phyloP scores from a whole-genome alignment of 2,888 invertebrate genomes.

The Cybosia mesomella region DNA sequence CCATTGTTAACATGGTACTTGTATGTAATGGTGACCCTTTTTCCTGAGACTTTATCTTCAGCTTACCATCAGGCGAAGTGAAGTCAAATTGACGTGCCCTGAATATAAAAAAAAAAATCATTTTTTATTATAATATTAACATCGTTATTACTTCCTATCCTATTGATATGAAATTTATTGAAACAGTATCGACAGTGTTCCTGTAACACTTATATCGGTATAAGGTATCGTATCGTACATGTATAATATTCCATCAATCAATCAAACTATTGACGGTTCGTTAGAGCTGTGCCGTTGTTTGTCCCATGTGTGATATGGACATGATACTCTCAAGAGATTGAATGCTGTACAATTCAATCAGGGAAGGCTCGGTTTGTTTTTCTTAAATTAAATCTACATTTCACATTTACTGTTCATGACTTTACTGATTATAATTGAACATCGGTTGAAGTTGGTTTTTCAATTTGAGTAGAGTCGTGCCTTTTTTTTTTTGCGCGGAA shows the following conservation, averaged over 20 bases:
- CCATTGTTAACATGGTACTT: too few species aligned
- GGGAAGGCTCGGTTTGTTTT: constrained; percentile 8
- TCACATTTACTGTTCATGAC: not conserved
- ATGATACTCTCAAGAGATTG: constrained; percentile 34
- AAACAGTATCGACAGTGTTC: not conserved
- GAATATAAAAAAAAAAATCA: too few species aligned
- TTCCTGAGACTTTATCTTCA: too few species aligned
- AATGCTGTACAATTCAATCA: constrained; percentile 28
- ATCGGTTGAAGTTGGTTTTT: not conserved
- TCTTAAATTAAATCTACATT: not conserved
- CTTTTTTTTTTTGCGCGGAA: too few species aligned
- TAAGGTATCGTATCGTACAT: constrained; percentile 28
- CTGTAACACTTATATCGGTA: not conserved
- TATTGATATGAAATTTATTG: too few species aligned
- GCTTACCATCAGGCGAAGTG: too few species aligned
- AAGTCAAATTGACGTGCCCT: too few species aligned
- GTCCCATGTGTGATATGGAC: constrained; percentile 25
- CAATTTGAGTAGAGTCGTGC: not conserved
- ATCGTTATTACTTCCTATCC: too few species aligned
- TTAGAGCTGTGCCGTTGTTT: constrained; percentile 30
- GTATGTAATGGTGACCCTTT: too few species aligned
- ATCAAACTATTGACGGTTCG: constrained; percentile 37
- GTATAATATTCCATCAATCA: constrained; percentile 40
- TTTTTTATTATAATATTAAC: too few species aligned
- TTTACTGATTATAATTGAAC: not conserved